A percentile compares a stretch with the other conserved stretches of the same genome.
phyloP scores from a whole-genome alignment of 1,140 invertebrate genomes.

The Riptortus pedestris region DNA sequence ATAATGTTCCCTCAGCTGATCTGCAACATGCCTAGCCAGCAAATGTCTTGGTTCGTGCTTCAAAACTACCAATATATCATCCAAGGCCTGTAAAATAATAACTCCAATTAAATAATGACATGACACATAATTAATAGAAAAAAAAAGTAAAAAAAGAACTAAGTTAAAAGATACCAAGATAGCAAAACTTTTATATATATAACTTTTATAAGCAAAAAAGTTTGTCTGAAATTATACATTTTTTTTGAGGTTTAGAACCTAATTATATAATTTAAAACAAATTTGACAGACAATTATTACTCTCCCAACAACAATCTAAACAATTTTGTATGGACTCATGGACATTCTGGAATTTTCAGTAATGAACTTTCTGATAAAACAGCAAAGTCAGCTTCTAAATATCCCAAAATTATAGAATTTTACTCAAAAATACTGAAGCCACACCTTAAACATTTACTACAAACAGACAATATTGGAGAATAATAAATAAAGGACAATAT shows the following conservation, averaged over 20 bases:
- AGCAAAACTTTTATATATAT: not conserved
- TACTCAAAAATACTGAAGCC: no score
- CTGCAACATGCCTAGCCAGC: constrained; percentile 23
- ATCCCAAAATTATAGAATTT: no score
- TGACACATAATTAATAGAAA: not conserved
- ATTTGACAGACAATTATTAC: no score
- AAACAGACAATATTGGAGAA: no score
- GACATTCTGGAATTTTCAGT: no score
- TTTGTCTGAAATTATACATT: not conserved
- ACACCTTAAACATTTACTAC: no score
- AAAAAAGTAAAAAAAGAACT: not conserved
- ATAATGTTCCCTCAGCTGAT: constrained; percentile 25
- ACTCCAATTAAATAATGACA: not conserved
- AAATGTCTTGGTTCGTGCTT: constrained; percentile 26
- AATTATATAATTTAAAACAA: not conserved
- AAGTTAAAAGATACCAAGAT: not conserved
- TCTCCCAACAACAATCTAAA: no score
- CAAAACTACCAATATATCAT: constrained; percentile 26
- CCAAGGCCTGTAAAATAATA: constrained; percentile 28
- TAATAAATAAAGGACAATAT: no score
- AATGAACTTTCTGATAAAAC: no score
- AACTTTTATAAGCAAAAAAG: not conserved
- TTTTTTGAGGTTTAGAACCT: not conserved
- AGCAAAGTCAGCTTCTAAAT: no score
- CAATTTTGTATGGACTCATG: no score